Base-by-base conservation (phyloP, 2,797 vertebrate species). In the Alauda arvensis region DNA sequence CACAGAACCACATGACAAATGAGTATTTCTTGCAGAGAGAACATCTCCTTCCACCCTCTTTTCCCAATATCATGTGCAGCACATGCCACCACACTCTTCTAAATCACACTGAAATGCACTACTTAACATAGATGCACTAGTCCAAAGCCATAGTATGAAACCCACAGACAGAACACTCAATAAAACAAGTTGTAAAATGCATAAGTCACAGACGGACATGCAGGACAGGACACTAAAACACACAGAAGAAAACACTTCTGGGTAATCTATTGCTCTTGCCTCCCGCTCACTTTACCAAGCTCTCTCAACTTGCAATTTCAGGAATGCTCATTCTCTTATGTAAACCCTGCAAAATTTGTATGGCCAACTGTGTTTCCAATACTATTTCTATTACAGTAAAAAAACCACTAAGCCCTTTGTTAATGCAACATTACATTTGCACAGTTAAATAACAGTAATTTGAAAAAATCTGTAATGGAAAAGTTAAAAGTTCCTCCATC, bases 1-100 rank as follows among this genome's bases (percentile, higher is more conserved):
- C 89, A 91, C 69, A 95, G 86, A 96, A 85, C 86, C 86, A 84
- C 61, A 94, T 95, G 95, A 97, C 93, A 96, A 96, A 96, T 95
- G 91, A 93, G 85, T 70, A 88, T 95, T 95, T 94, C 91, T 94
- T 78, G 70, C 83, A 77, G 52, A 93, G 72, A 90, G 84, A 93
- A 84, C 62, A 87, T 92, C 92, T 95, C 63, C 83, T 93, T 92
- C 52, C 45, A 77, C 61, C 91, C 65, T 18, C 80, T 62, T 62
- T 91, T 87, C 56, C 46, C 72, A 55, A 77, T 72, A 85, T 93
- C 85, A 85, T 13, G 53, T 23, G 70, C 52, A 67, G 62, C 66
- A 88, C 82, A 59, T 56, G 65, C 52, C 37, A 31, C 34, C 59
- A 55, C 46, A 53, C 28, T 88, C 72, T 85, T 92, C 51, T 89